Percentiles rank a stretch among this genome's conserved stretches.
Evolutionary conservation across 1,140 invertebrate species (phyloP).

Genomic region (Papilio xuthus): DNA sequence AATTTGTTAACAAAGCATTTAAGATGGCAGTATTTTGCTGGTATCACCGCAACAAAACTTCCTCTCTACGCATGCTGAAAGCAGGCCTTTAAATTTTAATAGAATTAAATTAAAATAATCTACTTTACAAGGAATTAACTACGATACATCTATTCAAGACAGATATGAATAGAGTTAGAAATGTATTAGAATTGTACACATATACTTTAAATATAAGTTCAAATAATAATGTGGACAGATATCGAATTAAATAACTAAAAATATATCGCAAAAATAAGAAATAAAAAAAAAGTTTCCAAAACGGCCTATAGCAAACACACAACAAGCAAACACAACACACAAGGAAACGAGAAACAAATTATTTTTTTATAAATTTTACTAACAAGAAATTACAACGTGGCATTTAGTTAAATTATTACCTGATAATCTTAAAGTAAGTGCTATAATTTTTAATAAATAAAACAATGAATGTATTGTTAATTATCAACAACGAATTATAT

Average conservation of each 20-base stretch:
- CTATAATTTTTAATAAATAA: constrained; percentile 65
- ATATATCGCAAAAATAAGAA: constrained; percentile 43
- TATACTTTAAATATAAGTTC: not conserved
- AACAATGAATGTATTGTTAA: constrained; percentile 67
- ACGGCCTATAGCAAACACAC: constrained; percentile 82
- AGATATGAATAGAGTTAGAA: constrained; percentile 18
- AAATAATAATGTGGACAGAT: not conserved
- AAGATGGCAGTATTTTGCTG: constrained; percentile 36
- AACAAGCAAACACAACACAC: constrained; percentile 77
- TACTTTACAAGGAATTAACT: constrained; percentile 37
- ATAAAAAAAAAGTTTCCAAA: constrained; percentile 73
- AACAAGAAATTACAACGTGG: constrained; percentile 67
- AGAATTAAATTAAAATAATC: constrained; percentile 27
- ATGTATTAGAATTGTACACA: constrained; percentile 21
- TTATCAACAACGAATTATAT: constrained; percentile 46
- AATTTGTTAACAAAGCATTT: constrained; percentile 40
- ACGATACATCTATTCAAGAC: constrained; percentile 35
- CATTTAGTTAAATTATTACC: constrained; percentile 62
- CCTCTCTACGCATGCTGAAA: constrained; percentile 43
- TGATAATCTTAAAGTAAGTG: constrained; percentile 62
- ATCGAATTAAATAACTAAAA: not conserved
- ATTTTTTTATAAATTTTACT: constrained; percentile 62
- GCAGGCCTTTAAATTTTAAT: constrained; percentile 31
- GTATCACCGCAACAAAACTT: constrained; percentile 35
- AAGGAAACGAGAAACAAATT: constrained; percentile 67